Evolutionary conservation across 1,140 invertebrate genomes (phyloP), one percentile per base, ranked within the genome.

Genomic region (Papilio xuthus): DNA sequence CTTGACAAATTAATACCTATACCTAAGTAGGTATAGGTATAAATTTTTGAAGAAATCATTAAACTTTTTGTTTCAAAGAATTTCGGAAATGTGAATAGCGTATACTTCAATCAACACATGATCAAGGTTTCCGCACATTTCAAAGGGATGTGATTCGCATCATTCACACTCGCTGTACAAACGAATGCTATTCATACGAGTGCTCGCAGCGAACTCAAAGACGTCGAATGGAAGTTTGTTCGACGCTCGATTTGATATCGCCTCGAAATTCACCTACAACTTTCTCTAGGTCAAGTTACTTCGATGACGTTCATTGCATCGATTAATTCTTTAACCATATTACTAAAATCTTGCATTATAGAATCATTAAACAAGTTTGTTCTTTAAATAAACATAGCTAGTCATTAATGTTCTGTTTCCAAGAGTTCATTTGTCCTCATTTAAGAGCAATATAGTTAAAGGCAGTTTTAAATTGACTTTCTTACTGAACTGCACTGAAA

Each of bases 391-490:
- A 67, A 8, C 26, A 28, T 67, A 32, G 1, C 6, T 28, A 60
- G 56, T 60, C 23, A 26, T 60, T 60, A 26, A 60, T 13, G 15
- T 67, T 28, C 26, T 28, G 60, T 15, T 67, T 67, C 60, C 60
- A 28, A 67, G 60, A 67, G 12, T 83, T 81, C 77, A 78, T 80
- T 78, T 80, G 80, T 81, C 73, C 75, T 80, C 79, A 81, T 79
- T 85, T 82, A 82, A 82, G 47, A 77, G 78, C 77, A 77, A 74
- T 82, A 79, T 84, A 83, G 80, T 81, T 75, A 83, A 73, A 81
- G 81, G 69, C 82, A 81, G 84, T 85, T 87, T 86, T 83, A 85
- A 88, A 86, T 88, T 84, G 85, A 88, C 84, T 88, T 88, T 82
- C 81, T 83, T 80, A 80, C 76, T 82, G 79, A 83, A 82, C 82